Percentiles rank a stretch among this genome's conserved stretches.
These are phyloP conservation scores for Eretmochelys imbricata DNA, from an alignment of 2,113 vertebrate species.

Conservation along the genomic window DNA sequence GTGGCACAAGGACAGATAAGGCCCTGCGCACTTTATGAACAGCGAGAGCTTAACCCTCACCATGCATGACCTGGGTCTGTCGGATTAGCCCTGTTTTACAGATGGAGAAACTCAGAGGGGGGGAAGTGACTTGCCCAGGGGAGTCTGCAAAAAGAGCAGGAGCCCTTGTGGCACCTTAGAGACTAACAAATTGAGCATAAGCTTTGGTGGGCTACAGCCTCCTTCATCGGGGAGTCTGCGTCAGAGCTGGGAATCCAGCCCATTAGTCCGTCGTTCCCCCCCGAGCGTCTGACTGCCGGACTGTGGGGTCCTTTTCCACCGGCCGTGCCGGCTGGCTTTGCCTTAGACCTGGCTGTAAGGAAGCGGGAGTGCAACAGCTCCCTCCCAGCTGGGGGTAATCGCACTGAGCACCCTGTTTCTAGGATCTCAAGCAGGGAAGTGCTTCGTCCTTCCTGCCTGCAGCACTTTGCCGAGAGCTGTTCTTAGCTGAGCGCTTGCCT, in stretches of 20 bases:
- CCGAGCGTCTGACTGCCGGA: neutral
- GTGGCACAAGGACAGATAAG: neutral
- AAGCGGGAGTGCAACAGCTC: too few relatives aligned
- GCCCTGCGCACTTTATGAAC: neutral
- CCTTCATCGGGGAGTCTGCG: too few relatives aligned
- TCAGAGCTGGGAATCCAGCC: fast-evolving
- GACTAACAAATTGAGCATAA: too few relatives aligned
- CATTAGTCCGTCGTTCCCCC: fast-evolving
- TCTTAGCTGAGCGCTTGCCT: neutral
- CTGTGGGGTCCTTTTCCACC: fast-evolving
- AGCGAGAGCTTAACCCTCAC: neutral
- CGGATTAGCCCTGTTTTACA: neutral
- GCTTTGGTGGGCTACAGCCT: too few relatives aligned
- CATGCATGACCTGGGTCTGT: neutral
- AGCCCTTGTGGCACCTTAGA: too few relatives aligned
- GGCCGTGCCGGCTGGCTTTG: fast-evolving
- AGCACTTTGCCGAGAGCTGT: neutral
- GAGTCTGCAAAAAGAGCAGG: too few relatives aligned
- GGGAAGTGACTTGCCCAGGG: neutral
- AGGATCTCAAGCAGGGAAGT: neutral
- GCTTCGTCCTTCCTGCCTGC: neutral
- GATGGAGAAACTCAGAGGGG: neutral
- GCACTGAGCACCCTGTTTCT: neutral
- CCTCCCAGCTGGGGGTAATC: neutral
- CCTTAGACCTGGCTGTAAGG: neutral